Evolutionary conservation across 2,113 vertebrate genomes (phyloP).

Genomic region (Zosterops japonicus): DNA sequence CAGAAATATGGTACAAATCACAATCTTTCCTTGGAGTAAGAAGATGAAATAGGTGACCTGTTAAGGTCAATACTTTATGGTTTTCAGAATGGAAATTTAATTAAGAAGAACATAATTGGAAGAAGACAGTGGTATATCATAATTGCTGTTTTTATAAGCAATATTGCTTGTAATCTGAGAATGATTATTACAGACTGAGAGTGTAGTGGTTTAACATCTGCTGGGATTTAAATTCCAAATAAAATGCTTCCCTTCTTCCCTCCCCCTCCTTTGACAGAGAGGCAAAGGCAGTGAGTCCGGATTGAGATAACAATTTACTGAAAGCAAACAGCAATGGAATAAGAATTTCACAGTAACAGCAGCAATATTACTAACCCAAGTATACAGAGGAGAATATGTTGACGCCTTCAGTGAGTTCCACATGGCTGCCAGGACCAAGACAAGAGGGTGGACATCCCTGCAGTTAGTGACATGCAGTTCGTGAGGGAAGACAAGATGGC

Average conservation of each 20-base stretch:
- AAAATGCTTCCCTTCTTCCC: not conserved
- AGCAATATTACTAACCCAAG: not conserved
- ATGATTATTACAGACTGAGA: not conserved
- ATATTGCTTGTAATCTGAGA: not conserved
- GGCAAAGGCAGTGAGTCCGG: fast-evolving
- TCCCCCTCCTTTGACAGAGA: not conserved
- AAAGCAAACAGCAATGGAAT: not conserved
- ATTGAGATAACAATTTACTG: not conserved
- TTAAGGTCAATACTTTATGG: not conserved
- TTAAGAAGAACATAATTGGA: not conserved
- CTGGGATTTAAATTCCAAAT: not conserved
- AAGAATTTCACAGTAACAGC: not conserved
- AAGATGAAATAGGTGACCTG: not conserved
- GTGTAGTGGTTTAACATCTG: not conserved
- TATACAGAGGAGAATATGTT: not conserved
- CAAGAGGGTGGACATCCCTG: fast-evolving
- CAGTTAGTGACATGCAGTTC: fast-evolving
- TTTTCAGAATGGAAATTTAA: not conserved
- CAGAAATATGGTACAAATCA: not conserved
- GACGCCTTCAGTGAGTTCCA: fast-evolving
- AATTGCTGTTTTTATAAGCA: not conserved
- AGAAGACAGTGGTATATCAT: not conserved
- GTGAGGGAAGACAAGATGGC: too few relatives aligned
- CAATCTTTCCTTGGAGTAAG: not conserved
- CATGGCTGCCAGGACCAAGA: fast-evolving